Conservation (phyloP, 2,888 invertebrate genomes). For the Drosophila anomalata region DNA sequence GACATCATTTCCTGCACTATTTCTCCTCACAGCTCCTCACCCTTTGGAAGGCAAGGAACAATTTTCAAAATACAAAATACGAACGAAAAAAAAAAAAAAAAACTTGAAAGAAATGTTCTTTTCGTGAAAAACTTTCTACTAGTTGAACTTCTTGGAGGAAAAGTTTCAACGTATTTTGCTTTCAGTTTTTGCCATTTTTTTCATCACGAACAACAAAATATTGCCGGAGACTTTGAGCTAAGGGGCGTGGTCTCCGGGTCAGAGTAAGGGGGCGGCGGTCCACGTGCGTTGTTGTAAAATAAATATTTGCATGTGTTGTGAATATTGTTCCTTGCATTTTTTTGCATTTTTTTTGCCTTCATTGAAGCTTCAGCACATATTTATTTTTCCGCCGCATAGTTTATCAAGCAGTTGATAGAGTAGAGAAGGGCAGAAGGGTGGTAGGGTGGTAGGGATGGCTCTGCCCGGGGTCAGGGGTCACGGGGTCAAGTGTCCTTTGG, state of each 20-base stretch:
- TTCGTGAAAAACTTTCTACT: constrained; percentile 41
- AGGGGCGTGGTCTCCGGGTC: constrained; percentile 23
- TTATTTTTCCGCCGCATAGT: constrained; percentile 24
- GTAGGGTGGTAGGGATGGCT: neutral
- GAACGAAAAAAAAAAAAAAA: neutral
- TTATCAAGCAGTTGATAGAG: constrained; percentile 3
- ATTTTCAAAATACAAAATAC: constrained; percentile 10
- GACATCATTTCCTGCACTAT: constrained; percentile 6
- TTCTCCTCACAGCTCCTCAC: neutral
- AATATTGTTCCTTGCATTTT: constrained; percentile 30
- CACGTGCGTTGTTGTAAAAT: constrained; percentile 23
- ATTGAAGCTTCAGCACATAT: neutral
- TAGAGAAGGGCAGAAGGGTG: neutral
- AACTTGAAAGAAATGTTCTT: neutral
- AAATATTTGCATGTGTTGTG: constrained; percentile 51
- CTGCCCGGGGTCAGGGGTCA: neutral
- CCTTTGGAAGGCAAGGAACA: neutral
- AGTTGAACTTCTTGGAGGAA: constrained; percentile 47
- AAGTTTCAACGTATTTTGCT: constrained; percentile 40
- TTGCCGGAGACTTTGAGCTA: constrained; percentile 39
- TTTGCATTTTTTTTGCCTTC: neutral
- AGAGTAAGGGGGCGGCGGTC: neutral
- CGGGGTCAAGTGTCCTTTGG: constrained; percentile 49
- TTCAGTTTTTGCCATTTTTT: neutral
- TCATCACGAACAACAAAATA: constrained; percentile 26